Evolutionary conservation across 2,888 invertebrate species (phyloP).

Genomic region (Chironomus riparius): DNA sequence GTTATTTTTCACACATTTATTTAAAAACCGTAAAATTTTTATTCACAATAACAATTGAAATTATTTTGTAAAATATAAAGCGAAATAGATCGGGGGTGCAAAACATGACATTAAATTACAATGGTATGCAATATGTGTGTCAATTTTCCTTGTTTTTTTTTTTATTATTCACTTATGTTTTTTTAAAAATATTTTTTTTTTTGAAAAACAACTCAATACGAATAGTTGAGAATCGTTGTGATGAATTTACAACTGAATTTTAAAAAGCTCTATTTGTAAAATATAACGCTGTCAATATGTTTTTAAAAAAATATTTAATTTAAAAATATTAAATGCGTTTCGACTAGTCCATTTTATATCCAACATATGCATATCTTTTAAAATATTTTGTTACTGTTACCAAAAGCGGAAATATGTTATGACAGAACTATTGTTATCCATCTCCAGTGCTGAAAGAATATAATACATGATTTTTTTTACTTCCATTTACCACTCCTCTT

Average conservation of each 20-base stretch:
- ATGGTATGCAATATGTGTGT: slow-evolving; percentile 26
- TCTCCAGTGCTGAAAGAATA: neutral
- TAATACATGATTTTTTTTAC: neutral
- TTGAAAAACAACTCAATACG: neutral
- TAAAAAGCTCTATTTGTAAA: too few relatives aligned
- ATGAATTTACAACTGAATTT: too few relatives aligned
- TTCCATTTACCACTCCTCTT: slow-evolving; percentile 5
- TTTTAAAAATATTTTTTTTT: neutral
- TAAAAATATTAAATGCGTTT: too few relatives aligned
- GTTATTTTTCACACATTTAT: neutral
- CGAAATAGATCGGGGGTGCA: slow-evolving; percentile 8
- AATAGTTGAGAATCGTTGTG: neutral
- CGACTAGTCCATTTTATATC: too few relatives aligned
- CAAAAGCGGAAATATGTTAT: slow-evolving; percentile 24
- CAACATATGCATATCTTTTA: too few relatives aligned
- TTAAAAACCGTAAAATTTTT: neutral
- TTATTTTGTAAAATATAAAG: neutral
- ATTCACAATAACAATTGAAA: neutral
- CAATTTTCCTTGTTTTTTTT: neutral
- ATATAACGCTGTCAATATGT: too few relatives aligned
- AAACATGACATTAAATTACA: slow-evolving; percentile 25
- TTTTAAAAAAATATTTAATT: too few relatives aligned
- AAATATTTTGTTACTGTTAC: neutral
- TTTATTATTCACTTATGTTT: neutral
- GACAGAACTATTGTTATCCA: slow-evolving; percentile 22